A percentile compares a stretch with the other conserved stretches of the same genome.
phyloP scores from a whole-genome alignment of 1,140 invertebrate genomes.

The Anastrepha ludens region DNA sequence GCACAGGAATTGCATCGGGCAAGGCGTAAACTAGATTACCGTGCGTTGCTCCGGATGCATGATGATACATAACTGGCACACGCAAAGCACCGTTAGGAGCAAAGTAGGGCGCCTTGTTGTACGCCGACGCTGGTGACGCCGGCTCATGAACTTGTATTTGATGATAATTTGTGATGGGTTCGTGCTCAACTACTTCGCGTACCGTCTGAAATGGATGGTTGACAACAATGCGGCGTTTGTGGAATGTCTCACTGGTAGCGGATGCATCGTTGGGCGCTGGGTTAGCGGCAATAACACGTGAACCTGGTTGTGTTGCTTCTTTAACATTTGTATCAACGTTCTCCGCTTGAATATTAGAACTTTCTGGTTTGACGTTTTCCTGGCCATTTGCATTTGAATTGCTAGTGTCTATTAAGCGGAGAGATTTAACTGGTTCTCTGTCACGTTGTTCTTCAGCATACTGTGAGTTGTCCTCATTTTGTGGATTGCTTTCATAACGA shows the following conservation, averaged over 20 bases:
- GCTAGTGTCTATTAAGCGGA: slow-evolving; percentile 69
- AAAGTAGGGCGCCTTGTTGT: slow-evolving; percentile 67
- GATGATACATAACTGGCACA: slow-evolving; percentile 19
- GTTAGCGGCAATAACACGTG: slow-evolving; percentile 77
- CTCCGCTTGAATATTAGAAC: slow-evolving; percentile 55
- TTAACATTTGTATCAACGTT: slow-evolving; percentile 61
- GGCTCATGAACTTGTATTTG: slow-evolving; percentile 75
- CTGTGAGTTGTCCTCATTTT: background rate
- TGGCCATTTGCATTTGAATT: slow-evolving; percentile 70
- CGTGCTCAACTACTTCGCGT: slow-evolving; percentile 77
- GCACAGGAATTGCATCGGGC: slow-evolving; percentile 31
- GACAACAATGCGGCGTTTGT: slow-evolving; percentile 79
- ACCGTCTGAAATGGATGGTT: slow-evolving; percentile 80
- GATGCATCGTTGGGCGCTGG: slow-evolving; percentile 76
- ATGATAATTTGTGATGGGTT: slow-evolving; percentile 78
- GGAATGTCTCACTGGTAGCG: slow-evolving; percentile 77
- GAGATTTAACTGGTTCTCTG: slow-evolving; percentile 59
- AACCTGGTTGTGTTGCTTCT: slow-evolving; percentile 70
- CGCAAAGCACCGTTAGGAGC: slow-evolving; percentile 67
- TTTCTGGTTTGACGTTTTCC: background rate
- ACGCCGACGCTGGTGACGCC: slow-evolving; percentile 64
- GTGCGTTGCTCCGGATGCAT: background rate
- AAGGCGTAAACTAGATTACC: slow-evolving; percentile 1
- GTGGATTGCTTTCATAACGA: slow-evolving; percentile 14
- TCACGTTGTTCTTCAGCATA: slow-evolving; percentile 27